A percentile compares a stretch with the other conserved stretches of the same genome.
These are phyloP conservation scores for Ennomos quercinarius DNA, from an alignment of 2,888 invertebrate species.

Conservation along the genomic window DNA sequence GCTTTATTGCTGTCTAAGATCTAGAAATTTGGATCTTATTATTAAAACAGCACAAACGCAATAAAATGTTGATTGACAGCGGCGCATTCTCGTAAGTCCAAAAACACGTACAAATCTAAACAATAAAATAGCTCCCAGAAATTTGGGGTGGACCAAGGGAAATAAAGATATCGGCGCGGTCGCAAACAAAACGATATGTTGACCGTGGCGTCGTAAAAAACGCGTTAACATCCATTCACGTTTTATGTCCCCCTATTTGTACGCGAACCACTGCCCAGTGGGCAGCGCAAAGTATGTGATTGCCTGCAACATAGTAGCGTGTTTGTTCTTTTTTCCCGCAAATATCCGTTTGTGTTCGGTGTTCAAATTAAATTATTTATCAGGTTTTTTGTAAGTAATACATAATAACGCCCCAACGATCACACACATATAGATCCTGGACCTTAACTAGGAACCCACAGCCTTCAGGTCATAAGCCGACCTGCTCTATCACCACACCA, in stretches of 20 bases:
- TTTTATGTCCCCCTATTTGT: conserved; percentile 80
- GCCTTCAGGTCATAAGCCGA: no score
- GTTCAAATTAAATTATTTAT: no score
- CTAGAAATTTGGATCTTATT: no score
- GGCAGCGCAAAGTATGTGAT: conserved; percentile 77
- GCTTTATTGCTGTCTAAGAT: no score
- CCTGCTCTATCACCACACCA: no score
- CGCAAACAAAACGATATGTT: conserved; percentile 83
- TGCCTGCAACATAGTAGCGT: conserved; percentile 52
- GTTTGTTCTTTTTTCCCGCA: conserved; percentile 22
- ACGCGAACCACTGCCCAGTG: conserved; percentile 64
- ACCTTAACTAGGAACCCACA: no score
- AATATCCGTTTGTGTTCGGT: not conserved
- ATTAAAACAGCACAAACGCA: no score
- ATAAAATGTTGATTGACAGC: conserved; percentile 10
- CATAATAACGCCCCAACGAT: no score
- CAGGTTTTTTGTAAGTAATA: no score
- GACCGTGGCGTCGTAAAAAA: conserved; percentile 81
- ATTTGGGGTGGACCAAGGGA: conserved; percentile 56
- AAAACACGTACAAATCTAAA: conserved; percentile 34
- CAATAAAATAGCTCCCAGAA: conserved; percentile 60
- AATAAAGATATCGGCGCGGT: conserved; percentile 77
- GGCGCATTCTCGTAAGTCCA: conserved; percentile 19
- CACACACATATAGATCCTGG: no score
- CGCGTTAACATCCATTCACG: conserved; percentile 85